Evolutionary conservation across 2,797 vertebrate species (phyloP), one percentile per base, ranked within the genome.

Genomic region (Macropus fuliginosus): DNA sequence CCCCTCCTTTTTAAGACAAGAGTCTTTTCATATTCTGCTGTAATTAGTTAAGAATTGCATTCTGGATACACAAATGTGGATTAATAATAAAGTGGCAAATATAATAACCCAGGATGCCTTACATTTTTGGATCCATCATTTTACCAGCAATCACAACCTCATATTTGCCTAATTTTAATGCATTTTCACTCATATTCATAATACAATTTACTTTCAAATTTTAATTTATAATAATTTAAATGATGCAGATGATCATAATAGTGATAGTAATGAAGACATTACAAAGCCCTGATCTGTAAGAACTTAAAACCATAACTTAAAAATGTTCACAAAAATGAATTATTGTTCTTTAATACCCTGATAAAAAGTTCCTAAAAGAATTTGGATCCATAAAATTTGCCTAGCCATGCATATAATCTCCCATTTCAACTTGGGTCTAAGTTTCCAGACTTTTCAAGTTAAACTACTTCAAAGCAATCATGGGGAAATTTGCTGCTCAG

Each of bases 11-110:
- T 95, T 96, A 91, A 52, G 52, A 52, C 52, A 52, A 8, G 52
- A 52, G 81, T 97, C 95, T 95, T 97, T 94, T 94, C 94, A 74
- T 94, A 74, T 56, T 90, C 92, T 87, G 31, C 97, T 21, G 66
- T 18, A 74, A 74, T 74, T 74, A 74, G n/a, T 74, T 74, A 40
- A 40, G n/a, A 5, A 74, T 40, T 74, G 66, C 18, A 74, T 74
- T 40, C 66, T 74, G 21, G 66, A 74, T 40, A 40, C n/a, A 18
- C 16, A 74, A 74, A 74, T 74, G 18, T 21, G 40, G 18, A 74
- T 74, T 74, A 40, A 74, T 40, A 74, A 74, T 74, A 74, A 74
- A 74, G 66, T 74, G 16, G 18, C n/a, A 40, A 74, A 21, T n/a
- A 74, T 74, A 74, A 74, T 74, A 50, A 29, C 5, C 8, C 40